Base-by-base conservation (phyloP, 1,140 invertebrate species). In the Dreissena rostriformis region DNA sequence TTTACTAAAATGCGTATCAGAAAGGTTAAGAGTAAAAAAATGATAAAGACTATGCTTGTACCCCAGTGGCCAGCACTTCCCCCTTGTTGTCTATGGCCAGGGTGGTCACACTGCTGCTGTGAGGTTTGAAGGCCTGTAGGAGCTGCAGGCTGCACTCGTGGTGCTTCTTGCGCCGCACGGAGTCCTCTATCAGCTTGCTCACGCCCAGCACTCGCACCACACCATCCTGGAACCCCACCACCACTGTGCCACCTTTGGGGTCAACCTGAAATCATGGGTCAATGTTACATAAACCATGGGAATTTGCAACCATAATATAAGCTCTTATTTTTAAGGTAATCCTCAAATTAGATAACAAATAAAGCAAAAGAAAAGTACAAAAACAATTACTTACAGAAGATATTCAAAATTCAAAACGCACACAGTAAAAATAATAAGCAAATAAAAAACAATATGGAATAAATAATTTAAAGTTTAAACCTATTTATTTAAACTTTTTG, bases 161-260 rank as follows among this genome's bases (percentile, higher is more conserved):
- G 66, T 89, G 90, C 73, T 88, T 82, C 83, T 88, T 91, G 39
- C 81, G 74, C 8, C 75, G 77, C 17, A 68, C 65, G 12, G 81
- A 72, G 17, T 86, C 87, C 29, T 92, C 88, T 22, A 68, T 61
- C 14, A 87, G 52, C 53, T 90, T 88, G 70, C 77, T 85, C 14
- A 93, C 81, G 7, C 88, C 91, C 84, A 96, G 72, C 61, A 95
- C 86, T 81, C 96, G 92, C n/a, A 97, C 88, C 29, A 96, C 94
- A 29, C 97, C 97, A 92, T 96, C 96, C 19, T 93, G 93, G 86
- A 97, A 97, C 14, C 95, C 96, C 73, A 90, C 89, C 24, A 92
- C 78, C 11, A 94, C 85, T 29, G 92, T 91, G 70, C 84, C 88
- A 28, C 90, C 91, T 80, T 93, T 93, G 19, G 91, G 82, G 84